Base-by-base conservation (phyloP, 2,797 vertebrate genomes). In the Lepus oiostolus region DNA sequence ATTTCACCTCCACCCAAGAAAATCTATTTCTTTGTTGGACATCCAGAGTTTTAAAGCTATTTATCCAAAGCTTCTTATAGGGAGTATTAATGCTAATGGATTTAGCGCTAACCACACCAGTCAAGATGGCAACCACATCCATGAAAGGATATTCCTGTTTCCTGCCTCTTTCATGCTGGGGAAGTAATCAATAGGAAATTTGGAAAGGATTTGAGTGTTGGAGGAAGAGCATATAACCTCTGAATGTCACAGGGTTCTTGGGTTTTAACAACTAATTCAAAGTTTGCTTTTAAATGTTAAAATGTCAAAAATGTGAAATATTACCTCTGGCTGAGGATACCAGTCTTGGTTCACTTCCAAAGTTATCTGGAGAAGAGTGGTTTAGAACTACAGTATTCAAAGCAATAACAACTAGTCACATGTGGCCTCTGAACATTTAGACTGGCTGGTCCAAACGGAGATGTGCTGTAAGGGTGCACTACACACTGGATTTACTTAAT, bases 21-120 rank as follows among this genome's bases (percentile, higher is more conserved):
- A 96, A 97, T 93, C 95, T 95, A 96, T 94, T 95, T 97, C 97
- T 97, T 97, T 97, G 95, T 97, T 97, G 96, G 93, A 89, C 89
- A 93, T 93, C 95, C 93, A 93, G 76, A 96, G 74, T 95, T 96
- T 95, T 94, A 96, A 96, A 96, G 92, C 95, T 97, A 95, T 95
- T 97, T 97, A 96, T 96, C 96, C 93, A 97, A 96, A 96, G 94
- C 95, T 93, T 96, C 96, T 96, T 97, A 93, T 50, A 93, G 86
- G 77, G 81, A 84, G 83, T 35, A 91, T 93, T 95, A 97, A 95
- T 87, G 95, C 83, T 97, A 97, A 97, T 97, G 95, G 96, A 96
- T 93, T 97, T 92, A 92, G 85, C 88, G 95, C 95, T 96, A 96
- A 96, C 96, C 96, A 96, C 97, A 96, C 93, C 88, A 85, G 95